Conservation (phyloP, 2,888 invertebrate species). For the Gonocerus acuteangulatus region DNA sequence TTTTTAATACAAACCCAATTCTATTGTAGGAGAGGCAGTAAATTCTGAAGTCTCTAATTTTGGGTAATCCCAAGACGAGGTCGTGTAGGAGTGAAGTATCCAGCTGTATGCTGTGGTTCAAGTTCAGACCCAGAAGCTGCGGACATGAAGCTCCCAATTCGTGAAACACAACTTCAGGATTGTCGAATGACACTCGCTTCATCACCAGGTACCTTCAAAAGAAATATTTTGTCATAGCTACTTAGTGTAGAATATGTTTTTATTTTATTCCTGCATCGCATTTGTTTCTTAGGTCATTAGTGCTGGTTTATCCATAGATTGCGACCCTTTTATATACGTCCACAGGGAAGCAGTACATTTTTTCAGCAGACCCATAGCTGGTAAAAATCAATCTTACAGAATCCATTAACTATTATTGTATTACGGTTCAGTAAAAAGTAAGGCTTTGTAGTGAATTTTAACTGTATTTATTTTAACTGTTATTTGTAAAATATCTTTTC, state of each 20-base stretch:
- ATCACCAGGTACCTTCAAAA: slow-evolving; percentile 13
- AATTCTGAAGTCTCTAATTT: slow-evolving; percentile 27
- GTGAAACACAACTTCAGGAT: slow-evolving; percentile 25
- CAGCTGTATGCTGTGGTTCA: slow-evolving; percentile 32
- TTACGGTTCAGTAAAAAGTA: too few relatives aligned
- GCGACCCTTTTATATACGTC: not conserved
- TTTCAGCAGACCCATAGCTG: too few relatives aligned
- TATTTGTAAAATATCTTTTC: too few relatives aligned
- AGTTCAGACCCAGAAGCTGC: slow-evolving; percentile 21
- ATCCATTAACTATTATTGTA: too few relatives aligned
- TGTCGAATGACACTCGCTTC: slow-evolving; percentile 27
- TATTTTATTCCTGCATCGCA: too few relatives aligned
- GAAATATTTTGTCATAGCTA: not conserved
- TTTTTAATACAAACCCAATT: slow-evolving; percentile 21
- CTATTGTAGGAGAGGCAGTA: slow-evolving; percentile 30
- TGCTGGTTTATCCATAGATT: not conserved
- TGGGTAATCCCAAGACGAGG: slow-evolving; percentile 14
- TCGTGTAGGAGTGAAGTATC: slow-evolving; percentile 20
- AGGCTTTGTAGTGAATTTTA: too few relatives aligned
- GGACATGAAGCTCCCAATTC: slow-evolving; percentile 1
- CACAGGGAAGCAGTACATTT: not conserved
- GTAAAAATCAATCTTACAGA: too few relatives aligned
- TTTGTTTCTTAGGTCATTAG: too few relatives aligned
- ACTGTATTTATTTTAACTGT: too few relatives aligned
- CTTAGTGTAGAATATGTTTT: too few relatives aligned